Base-by-base conservation (phyloP, 2,888 invertebrate genomes). In the Byasa hedistus region DNA sequence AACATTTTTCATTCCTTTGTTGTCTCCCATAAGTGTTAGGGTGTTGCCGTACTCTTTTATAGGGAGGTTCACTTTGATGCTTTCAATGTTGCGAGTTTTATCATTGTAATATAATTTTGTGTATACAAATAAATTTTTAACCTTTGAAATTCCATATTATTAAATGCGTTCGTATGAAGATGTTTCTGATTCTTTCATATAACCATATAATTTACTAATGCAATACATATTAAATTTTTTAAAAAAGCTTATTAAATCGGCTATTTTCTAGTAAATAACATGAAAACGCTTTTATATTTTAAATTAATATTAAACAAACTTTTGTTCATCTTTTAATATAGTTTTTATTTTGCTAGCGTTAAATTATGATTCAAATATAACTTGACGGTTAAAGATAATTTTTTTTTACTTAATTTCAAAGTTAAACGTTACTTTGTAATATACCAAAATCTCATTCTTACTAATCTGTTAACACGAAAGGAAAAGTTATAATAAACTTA, bases 1-100 rank as follows among this genome's bases (percentile, higher is more conserved):
- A 83, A 87, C 88, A 89, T 90, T 90, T 89, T 88, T 89, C 89
- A 89, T 82, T 85, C 79, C 87, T 88, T 90, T 88, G 89, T 89
- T 85, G 84, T 78, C 76, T 74, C 71, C 76, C 79, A 80, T 84
- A 85, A 83, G 84, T 82, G 84, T 85, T 81, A 85, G 86, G 85
- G 87, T 81, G 84, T 79, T 81, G 69, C 69, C 69, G 68, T 66
- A 68, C 63, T 67, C 69, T 67, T 62, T 68, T 65, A 61, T 61
- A 51, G 61, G 61, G 57, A 32, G 57, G 27, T 65, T 68, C 60
- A 58, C 65, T 68, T 65, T 62, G 59, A 61, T 61, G 58, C 57
- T 64, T 59, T 55, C 59, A 55, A 54, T 59, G 36, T 64, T 23
- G 21, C 3, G 59, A 64, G 54, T 64, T 44, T 59, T 55, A 64